Evolutionary conservation across 2,888 invertebrate genomes (phyloP), one percentile per base, ranked within the genome.

Genomic region (Tiphia femorata): DNA sequence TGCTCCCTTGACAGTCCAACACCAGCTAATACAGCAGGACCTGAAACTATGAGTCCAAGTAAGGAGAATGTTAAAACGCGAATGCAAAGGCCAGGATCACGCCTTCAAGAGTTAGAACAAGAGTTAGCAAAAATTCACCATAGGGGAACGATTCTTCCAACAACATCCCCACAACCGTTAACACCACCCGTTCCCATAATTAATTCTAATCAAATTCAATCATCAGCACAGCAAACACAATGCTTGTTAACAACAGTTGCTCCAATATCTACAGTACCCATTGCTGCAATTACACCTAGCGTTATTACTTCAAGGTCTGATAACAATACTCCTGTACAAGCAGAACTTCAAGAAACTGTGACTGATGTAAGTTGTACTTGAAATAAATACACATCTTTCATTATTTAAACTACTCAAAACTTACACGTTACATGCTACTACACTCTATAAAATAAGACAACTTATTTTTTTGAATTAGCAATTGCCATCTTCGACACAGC

Each of bases 61-160:
- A 82, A 81, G 54, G 82, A 82, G 33, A 80, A 62, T 46, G 64
- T 73, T 20, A 82, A 80, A 44, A 53, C 75, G 20, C 72, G 79
- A 40, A 40, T 61, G 4, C 80, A 77, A 42, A 73, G 79, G 21
- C 78, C 81, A 0, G 78, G 79, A 14, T 81, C 81, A n/a, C 77
- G 82, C 4, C 67, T 82, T 1, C 81, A 82, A 40, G 82, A 83
- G 43, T 64, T 83, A 20, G 82, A 81, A 44, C 79, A 84, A 58
- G 85, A 85, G 58, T 73, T 85, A 16, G 82, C 84, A 1, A 85
- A 85, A 62, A 84, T 85, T 61, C 84, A 85, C 72, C 84, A 80
- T 14, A 79, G 80, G 58, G 73, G 72, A 2, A 64, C 79, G 2
- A 61, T 70, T 27, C 46, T 74, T 10, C 56, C 75, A 7, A 69